These are phyloP conservation scores for Tachysurus fulvidraco DNA, from an alignment of 2,113 vertebrate species.

Conservation along the genomic window DNA sequence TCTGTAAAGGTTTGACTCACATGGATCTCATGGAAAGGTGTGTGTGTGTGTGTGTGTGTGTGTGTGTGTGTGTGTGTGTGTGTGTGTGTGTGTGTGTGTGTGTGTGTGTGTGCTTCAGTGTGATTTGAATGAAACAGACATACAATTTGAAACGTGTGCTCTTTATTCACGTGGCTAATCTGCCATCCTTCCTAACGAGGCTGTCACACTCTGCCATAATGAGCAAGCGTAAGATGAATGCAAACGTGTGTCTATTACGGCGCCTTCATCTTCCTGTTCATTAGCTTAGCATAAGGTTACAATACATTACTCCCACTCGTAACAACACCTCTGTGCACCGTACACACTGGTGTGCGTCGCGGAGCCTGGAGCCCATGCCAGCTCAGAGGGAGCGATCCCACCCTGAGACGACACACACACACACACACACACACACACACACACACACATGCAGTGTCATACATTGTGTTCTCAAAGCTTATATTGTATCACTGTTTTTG, in stretches of 20 bases:
- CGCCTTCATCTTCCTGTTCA: conserved; percentile 76
- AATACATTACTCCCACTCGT: conserved; percentile 70
- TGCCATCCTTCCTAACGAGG: conserved; percentile 76
- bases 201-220: conserved; percentile 74
- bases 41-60: conserved; percentile 16
- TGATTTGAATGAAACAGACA: conserved; percentile 1
- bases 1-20: not conserved
- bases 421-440: conserved; percentile 20
- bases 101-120: conserved; percentile 17
- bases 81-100: conserved; percentile 13
- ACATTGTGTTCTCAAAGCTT: conserved; percentile 17
- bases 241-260: conserved; percentile 74
- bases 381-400: not conserved
- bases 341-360: conserved; percentile 20
- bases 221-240: conserved; percentile 78
- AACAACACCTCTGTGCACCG: conserved; percentile 40
- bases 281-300: conserved; percentile 79
- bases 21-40: not conserved
- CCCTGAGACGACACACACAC: conserved; percentile 25
- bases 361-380: not conserved
- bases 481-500: conserved; percentile 52
- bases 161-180: conserved; percentile 75
- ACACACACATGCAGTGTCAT: conserved; percentile 58
- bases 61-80: conserved; percentile 21
- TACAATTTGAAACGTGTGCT: conserved; percentile 63